Evolutionary conservation across 2,888 invertebrate genomes (phyloP), one percentile per base, ranked within the genome.

Genomic region (Chymomyza fuscimana): DNA sequence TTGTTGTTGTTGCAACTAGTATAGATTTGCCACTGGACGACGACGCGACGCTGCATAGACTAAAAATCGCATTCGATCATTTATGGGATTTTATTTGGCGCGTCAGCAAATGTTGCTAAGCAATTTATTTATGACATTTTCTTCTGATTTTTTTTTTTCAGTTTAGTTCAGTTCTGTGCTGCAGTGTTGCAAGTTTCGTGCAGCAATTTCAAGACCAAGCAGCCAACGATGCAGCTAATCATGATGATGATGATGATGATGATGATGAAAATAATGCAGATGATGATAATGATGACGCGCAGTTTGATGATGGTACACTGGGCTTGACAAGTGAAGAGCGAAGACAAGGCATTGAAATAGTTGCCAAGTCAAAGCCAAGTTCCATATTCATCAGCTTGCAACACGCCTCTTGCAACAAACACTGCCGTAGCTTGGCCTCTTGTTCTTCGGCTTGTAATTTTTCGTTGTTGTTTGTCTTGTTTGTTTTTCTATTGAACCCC

Each of bases 51-150:
- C 61, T 79, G 81, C 87, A 88, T 86, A 88, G 85, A 88, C 82
- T 88, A 77, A 88, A 90, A 89, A 90, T 90, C 88, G 85, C 85
- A 84, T 85, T 88, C 88, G 85, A 85, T 89, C 90, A 84, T 90
- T 90, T 90, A 90, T 90, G 90, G 90, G 81, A 87, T 89, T 90
- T 90, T 90, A 90, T 90, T 90, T 90, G 90, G 90, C 88, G 85
- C 85, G 85, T 86, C 85, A 86, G 85, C 88, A 88, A 86, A 86
- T 86, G 85, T 87, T 86, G 90, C 88, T 82, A 77, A 81, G 84
- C 89, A 88, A 86, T 88, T 88, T 86, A 86, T 86, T 86, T 86
- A 86, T 86, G 86, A 86, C 86, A 86, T 86, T 86, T 86, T 82
- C 88, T 86, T 85, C 65, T 25, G 32, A n/a, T 15, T 63, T 63